Evolutionary conservation across 2,888 invertebrate genomes (phyloP).

Genomic region (Galerucella nymphaeae): DNA sequence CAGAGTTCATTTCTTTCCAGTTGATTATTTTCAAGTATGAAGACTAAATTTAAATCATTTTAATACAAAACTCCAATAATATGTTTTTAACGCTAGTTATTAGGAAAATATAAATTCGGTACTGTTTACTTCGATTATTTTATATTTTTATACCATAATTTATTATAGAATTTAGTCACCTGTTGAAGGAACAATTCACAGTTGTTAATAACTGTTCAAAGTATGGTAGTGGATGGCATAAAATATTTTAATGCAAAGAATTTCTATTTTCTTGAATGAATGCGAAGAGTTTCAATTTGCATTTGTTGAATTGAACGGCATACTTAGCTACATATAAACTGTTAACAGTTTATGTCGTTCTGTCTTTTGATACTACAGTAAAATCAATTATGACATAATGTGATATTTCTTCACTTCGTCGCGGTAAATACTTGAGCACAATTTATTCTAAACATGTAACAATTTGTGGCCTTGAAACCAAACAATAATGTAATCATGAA

Average conservation of each 20-base stretch:
- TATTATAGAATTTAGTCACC: too few relatives aligned
- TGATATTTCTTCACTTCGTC: conserved; percentile 32
- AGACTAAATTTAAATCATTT: too few relatives aligned
- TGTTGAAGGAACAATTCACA: not conserved
- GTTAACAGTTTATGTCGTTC: conserved; percentile 23
- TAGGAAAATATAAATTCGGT: too few relatives aligned
- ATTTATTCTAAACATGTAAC: conserved; percentile 34
- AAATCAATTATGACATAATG: conserved; percentile 34
- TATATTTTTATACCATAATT: too few relatives aligned
- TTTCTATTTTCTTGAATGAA: conserved; percentile 11
- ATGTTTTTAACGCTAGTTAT: too few relatives aligned
- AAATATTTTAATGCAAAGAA: not conserved
- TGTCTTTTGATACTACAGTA: conserved; percentile 20
- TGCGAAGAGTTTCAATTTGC: conserved; percentile 7
- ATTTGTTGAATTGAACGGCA: conserved; percentile 9
- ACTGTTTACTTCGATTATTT: too few relatives aligned
- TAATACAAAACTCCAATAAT: too few relatives aligned
- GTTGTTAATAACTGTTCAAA: not conserved
- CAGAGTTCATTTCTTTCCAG: too few relatives aligned
- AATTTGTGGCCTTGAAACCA: conserved; percentile 41
- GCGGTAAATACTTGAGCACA: conserved; percentile 28
- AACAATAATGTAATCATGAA: conserved; percentile 46
- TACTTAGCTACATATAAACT: not conserved
- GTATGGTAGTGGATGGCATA: not conserved
- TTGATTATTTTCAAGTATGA: too few relatives aligned